phyloP scores from a whole-genome alignment of 2,888 invertebrate species.

The Orgyia antiqua region DNA sequence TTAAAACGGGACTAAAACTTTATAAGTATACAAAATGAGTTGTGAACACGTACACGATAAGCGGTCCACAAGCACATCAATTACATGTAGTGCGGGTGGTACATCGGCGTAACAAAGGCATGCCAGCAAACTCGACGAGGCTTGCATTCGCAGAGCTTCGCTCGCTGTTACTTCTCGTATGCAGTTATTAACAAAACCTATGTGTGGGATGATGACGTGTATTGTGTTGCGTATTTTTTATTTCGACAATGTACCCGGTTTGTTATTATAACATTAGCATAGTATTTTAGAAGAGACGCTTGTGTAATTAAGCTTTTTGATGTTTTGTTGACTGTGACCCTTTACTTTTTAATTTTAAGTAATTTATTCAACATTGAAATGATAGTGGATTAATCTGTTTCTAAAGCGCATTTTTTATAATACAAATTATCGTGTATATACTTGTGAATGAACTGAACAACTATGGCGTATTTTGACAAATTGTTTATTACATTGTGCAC shows the following conservation, averaged over 20 bases:
- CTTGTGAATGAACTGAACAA: too few species aligned
- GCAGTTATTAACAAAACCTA: slow-evolving; percentile 32
- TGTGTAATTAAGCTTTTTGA: slow-evolving; percentile 1
- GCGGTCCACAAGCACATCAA: slow-evolving; percentile 42
- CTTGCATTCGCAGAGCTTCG: slow-evolving; percentile 4
- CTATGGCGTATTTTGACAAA: too few species aligned
- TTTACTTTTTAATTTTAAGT: too few species aligned
- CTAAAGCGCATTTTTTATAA: too few species aligned
- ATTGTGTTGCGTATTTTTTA: slow-evolving; percentile 35
- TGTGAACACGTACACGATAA: slow-evolving; percentile 27
- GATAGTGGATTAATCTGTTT: too few species aligned
- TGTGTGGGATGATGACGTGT: slow-evolving; percentile 39
- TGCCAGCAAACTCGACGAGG: slow-evolving; percentile 25
- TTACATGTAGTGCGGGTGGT: slow-evolving; percentile 32
- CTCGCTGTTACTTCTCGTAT: slow-evolving; percentile 12
- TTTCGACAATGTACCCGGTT: slow-evolving; percentile 22
- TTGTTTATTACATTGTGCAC: too few species aligned
- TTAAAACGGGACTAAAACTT: too few species aligned
- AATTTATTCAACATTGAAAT: too few species aligned
- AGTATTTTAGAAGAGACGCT: slow-evolving; percentile 16
- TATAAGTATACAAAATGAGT: too few species aligned
- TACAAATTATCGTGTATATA: too few species aligned
- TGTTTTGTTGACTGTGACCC: too few species aligned
- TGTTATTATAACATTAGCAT: slow-evolving; percentile 26
- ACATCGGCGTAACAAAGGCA: slow-evolving; percentile 42